phyloP scores from a whole-genome alignment of 37 sponge, comb jelly and placozoan genomes.

The Ephydatia muelleri region DNA sequence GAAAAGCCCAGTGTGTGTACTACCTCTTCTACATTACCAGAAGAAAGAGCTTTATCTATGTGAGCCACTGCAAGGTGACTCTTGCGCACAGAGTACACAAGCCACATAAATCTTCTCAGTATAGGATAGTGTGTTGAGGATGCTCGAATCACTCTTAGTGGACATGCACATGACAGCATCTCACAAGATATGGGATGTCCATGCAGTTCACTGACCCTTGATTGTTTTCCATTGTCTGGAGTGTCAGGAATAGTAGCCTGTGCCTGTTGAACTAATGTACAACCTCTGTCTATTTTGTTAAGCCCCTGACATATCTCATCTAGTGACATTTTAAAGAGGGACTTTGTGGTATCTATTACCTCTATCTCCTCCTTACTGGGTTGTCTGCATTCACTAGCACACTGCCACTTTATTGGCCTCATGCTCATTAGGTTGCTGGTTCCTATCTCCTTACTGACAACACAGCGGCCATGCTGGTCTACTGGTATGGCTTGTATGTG shows the following conservation, averaged over 20 bases:
- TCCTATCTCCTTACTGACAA: conserved; percentile 5
- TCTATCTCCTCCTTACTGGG: background rate
- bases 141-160: conserved; percentile 8
- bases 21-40: background rate
- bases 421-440: background rate
- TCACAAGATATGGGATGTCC: conserved; percentile 16
- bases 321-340: background rate
- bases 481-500: background rate
- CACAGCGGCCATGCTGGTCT: conserved; percentile 20
- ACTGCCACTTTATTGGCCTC: conserved; percentile 23
- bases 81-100: background rate
- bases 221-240: background rate
- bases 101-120: background rate
- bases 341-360: background rate
- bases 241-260: background rate
- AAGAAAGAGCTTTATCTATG: conserved; percentile 3
- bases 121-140: conserved; percentile 1
- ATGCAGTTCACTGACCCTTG: background rate
- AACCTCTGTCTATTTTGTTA: background rate
- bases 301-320: background rate
- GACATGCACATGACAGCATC: background rate
- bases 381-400: conserved; percentile 3
- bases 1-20: background rate
- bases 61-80: background rate
- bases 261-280: no score